A percentile compares a stretch with the other conserved stretches of the same genome.
phyloP scores from a whole-genome alignment of 2,888 invertebrate species.

The Holacanthella duospinosa region DNA sequence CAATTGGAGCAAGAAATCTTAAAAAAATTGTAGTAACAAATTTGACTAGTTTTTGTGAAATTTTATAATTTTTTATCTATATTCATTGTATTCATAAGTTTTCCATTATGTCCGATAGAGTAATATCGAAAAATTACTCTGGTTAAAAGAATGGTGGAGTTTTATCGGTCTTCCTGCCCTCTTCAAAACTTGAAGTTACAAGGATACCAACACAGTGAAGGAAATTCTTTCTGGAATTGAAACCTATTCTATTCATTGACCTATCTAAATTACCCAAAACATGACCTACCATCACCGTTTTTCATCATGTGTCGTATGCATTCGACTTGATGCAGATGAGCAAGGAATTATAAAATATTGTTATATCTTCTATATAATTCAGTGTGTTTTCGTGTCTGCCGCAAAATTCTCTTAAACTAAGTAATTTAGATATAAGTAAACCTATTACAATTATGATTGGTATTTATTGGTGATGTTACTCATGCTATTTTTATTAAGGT shows the following conservation, averaged over 20 bases:
- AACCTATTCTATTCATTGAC: not conserved
- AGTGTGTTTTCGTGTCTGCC: not conserved
- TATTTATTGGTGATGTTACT: no score
- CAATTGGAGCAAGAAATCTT: no score
- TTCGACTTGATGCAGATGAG: constrained; percentile 5
- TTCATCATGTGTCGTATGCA: not conserved
- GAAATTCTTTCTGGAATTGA: not conserved
- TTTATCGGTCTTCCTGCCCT: not conserved
- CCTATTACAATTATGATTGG: no score
- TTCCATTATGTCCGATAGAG: not conserved
- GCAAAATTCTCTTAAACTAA: no score
- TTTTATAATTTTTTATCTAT: no score
- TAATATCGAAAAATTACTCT: not conserved
- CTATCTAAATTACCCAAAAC: not conserved
- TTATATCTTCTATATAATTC: not conserved
- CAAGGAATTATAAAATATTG: not conserved
- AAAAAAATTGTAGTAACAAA: no score
- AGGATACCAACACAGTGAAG: not conserved
- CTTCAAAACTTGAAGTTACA: not conserved
- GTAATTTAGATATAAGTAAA: no score
- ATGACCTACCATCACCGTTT: not conserved
- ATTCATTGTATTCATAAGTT: no score
- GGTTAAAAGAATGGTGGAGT: not conserved
- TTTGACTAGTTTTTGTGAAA: no score
- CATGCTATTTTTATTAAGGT: no score